Conservation (phyloP, 2,113 vertebrate species). For the Hipposideros armiger region DNA sequence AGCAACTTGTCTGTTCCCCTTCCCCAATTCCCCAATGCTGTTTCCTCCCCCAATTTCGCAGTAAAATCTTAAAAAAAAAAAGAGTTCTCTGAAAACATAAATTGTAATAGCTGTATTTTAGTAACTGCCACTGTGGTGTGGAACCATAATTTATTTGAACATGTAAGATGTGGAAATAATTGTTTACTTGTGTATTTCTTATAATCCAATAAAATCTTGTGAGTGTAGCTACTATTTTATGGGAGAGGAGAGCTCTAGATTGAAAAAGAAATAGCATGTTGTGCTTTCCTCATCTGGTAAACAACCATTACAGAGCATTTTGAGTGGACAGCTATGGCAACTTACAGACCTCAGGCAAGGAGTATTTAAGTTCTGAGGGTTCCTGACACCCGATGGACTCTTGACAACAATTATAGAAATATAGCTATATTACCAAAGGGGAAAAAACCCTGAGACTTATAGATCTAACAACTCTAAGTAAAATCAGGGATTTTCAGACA, state of each 20-base stretch:
- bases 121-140: neutral
- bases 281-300: neutral
- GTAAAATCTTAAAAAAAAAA: too few species aligned
- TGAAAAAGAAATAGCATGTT: neutral
- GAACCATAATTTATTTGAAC: neutral
- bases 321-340: neutral
- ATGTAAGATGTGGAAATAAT: neutral
- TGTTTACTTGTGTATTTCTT: slow-evolving; percentile 26
- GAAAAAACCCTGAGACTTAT: neutral
- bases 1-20: too few species aligned
- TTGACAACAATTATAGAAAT: neutral
- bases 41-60: too few species aligned
- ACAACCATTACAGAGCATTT: neutral
- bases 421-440: fast-evolving
- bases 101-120: neutral
- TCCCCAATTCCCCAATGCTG: too few species aligned
- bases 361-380: neutral
- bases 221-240: slow-evolving; percentile 24
- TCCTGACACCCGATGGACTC: neutral
- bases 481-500: neutral
- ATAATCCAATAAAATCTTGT: slow-evolving; percentile 13
- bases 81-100: neutral
- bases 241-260: neutral
- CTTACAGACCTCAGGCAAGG: neutral
- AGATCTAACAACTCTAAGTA: neutral